These are phyloP conservation scores for Furnarius figulus DNA, from an alignment of 2,113 vertebrate genomes.

Conservation along the genomic window DNA sequence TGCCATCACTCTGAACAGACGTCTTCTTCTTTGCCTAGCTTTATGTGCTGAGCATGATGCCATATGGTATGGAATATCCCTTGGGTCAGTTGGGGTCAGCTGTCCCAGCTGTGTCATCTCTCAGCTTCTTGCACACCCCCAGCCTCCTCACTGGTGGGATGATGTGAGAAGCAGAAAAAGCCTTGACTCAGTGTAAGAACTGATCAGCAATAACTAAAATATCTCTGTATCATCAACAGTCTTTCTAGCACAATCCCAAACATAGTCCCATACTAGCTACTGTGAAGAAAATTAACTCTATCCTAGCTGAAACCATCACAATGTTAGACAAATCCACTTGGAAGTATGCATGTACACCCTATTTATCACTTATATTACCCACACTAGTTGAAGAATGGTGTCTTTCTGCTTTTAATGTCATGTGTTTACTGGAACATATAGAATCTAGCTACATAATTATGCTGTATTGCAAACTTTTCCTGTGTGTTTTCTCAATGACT, in stretches of 20 bases:
- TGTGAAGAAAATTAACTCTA: neutral
- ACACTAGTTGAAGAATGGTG: neutral
- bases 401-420: neutral
- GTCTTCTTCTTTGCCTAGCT: neutral
- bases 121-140: neutral
- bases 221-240: neutral
- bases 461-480: neutral
- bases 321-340: neutral
- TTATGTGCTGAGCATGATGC: neutral
- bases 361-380: neutral
- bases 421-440: neutral
- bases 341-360: neutral
- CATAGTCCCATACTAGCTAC: neutral
- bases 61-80: neutral
- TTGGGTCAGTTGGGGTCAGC: neutral
- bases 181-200: rapidly evolving
- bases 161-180: neutral
- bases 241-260: neutral
- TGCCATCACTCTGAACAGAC: neutral
- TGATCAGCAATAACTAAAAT: neutral
- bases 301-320: neutral
- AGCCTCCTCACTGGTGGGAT: neutral
- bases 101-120: neutral
- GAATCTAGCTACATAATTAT: neutral
- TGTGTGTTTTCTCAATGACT: neutral